Percentiles rank a stretch among this genome's conserved stretches.
These are phyloP conservation scores for Mesodorylaimus sp. DNA, from an alignment of 2,888 invertebrate genomes.

Conservation along the genomic window DNA sequence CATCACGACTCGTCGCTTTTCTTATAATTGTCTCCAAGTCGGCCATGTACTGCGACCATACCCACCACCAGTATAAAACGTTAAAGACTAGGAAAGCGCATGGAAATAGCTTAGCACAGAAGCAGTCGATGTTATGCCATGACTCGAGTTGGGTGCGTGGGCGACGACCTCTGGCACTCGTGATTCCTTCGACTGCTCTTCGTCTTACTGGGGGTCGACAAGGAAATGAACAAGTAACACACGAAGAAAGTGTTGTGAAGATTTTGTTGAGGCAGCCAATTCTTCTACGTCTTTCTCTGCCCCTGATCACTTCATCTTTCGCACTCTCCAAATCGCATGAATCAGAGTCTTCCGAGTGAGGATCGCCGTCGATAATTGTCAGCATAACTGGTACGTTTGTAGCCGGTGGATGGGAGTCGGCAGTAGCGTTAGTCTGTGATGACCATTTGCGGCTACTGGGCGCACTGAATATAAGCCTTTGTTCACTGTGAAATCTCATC, in stretches of 20 bases:
- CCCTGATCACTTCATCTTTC: too few species aligned
- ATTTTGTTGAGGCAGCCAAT: neutral
- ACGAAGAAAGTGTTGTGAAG: neutral
- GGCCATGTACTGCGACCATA: neutral
- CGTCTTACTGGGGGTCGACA: too few species aligned
- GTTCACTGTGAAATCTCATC: too few species aligned
- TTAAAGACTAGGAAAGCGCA: constrained; percentile 1
- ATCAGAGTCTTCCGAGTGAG: too few species aligned
- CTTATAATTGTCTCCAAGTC: neutral
- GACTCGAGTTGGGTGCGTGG: neutral
- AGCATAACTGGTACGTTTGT: neutral
- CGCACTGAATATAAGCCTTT: too few species aligned
- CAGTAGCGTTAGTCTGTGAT: neutral
- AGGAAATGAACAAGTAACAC: neutral
- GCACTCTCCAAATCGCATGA: neutral
- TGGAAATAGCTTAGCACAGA: constrained; percentile 8
- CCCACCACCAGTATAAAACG: constrained; percentile 3
- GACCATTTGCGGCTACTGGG: too few species aligned
- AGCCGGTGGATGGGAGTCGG: neutral
- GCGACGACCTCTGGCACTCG: neutral
- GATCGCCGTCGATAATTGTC: too few species aligned
- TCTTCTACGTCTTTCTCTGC: too few species aligned
- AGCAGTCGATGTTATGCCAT: neutral
- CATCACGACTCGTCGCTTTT: neutral
- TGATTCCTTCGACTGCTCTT: neutral